Evolutionary conservation across 2,797 vertebrate species (phyloP), one percentile per base, ranked within the genome.

Genomic region (Melanotaenia pygmaea): DNA sequence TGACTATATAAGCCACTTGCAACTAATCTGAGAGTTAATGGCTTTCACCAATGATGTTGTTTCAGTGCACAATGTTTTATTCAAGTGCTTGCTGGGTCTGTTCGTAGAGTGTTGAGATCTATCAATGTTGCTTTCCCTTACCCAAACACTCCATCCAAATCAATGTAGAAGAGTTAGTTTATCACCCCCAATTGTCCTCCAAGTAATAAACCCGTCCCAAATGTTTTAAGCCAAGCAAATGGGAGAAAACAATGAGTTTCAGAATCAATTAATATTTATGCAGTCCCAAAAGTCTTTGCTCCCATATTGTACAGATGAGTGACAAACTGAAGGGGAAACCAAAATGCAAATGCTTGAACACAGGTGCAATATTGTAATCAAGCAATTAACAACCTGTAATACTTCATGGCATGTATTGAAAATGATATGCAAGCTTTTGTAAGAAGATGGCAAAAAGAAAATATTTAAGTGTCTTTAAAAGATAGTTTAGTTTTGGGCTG

Each of bases 171-270:
- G 64, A 72, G 69, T 69, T 83, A 86, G 84, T 93, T 92, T 84
- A 90, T 92, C 91, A 88, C 82, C 73, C 38, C 83, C 80, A 90
- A 86, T 91, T 92, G 90, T 81, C 81, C 79, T 83, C 82, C 60
- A 50, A 81, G 83, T 83, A 75, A 81, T 58, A 82, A 50, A 37
- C 61, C 40, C 65, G 67, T 70, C 64, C 74, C 22, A 45, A 79
- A 78, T 64, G 68, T 71, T 68, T 79, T 34, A 20, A 75, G 80
- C 64, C 58, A 69, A 77, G 79, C 81, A 86, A 90, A 87, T 67
- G 54, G 70, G 84, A 87, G 53, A 68, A 74, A 81, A 81, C 78
- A 75, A 28, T 28, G 69, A 72, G 70, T 81, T 90, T 91, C 81
- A 88, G 62, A 89, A 86, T 77, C 69, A 86, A 77, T 90, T 78